These are phyloP conservation scores for Chrysina gloriosa DNA, from an alignment of 2,888 invertebrate species.

Conservation along the genomic window DNA sequence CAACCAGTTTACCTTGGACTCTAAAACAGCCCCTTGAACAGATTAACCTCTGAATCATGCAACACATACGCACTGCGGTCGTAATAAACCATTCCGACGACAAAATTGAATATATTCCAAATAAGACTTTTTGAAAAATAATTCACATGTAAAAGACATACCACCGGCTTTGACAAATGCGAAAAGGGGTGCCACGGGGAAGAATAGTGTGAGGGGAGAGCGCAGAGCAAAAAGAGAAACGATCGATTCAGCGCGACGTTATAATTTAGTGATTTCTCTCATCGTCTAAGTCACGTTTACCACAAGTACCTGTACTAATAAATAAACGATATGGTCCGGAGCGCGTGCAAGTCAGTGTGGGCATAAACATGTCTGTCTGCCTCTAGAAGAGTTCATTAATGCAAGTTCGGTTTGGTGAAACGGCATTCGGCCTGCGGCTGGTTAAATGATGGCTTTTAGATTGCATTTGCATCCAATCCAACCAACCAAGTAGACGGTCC, in stretches of 20 bases:
- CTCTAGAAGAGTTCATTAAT: constrained; percentile 65
- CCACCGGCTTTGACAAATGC: constrained; percentile 11
- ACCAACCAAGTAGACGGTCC: constrained; percentile 29
- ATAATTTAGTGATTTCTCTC: constrained; percentile 63
- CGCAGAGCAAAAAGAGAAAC: constrained; percentile 1
- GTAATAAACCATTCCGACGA: background rate
- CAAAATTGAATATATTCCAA: background rate
- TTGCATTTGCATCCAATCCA: constrained; percentile 61
- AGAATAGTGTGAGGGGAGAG: background rate
- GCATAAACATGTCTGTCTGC: constrained; percentile 64
- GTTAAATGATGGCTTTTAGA: constrained; percentile 64
- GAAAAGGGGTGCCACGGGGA: background rate
- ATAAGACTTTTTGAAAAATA: background rate
- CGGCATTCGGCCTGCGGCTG: constrained; percentile 61
- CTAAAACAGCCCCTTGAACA: background rate
- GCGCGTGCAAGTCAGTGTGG: constrained; percentile 64
- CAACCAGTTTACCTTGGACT: background rate
- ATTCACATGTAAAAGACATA: background rate
- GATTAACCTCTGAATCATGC: constrained; percentile 5
- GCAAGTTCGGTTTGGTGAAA: constrained; percentile 63
- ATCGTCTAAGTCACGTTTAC: constrained; percentile 64
- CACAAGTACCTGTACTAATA: constrained; percentile 63
- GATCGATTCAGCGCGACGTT: constrained; percentile 52
- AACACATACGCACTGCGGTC: background rate
- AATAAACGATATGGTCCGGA: constrained; percentile 65